Percentiles rank a stretch among this genome's conserved stretches.
Evolutionary conservation across 2,113 vertebrate genomes (phyloP).

Genomic region (Malurus melanocephalus): DNA sequence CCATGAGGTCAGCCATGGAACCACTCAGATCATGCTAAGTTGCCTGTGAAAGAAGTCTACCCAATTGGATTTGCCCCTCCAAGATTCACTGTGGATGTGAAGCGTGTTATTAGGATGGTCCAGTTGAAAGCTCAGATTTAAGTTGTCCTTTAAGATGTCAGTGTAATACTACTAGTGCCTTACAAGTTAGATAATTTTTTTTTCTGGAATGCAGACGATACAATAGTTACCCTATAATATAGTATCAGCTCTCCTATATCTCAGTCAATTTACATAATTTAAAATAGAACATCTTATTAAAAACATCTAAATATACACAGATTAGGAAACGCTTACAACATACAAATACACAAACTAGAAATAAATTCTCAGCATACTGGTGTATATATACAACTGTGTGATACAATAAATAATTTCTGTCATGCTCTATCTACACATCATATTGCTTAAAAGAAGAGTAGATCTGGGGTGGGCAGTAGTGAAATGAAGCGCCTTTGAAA

Average conservation of each 20-base stretch:
- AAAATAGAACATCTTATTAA: conserved; percentile 99
- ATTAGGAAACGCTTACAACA: conserved; percentile 99
- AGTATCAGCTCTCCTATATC: conserved; percentile 98
- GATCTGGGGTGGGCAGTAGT: conserved; percentile 74
- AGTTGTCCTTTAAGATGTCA: conserved; percentile 90
- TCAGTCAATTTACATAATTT: conserved; percentile 98
- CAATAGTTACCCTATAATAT: conserved; percentile 93
- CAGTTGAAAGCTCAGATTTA: conserved; percentile 85
- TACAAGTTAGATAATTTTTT: conserved; percentile 79
- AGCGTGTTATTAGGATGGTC: conserved; percentile 69
- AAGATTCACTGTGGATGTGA: conserved; percentile 43
- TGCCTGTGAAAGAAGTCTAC: conserved; percentile 72
- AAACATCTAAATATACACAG: conserved; percentile 99
- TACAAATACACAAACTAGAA: conserved; percentile 99
- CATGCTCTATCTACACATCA: conserved; percentile 99
- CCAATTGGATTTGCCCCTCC: conserved; percentile 58
- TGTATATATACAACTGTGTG: conserved; percentile 96
- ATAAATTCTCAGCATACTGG: conserved; percentile 95
- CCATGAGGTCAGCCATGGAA: conserved; percentile 62
- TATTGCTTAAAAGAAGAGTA: conserved; percentile 99
- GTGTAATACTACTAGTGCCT: conserved; percentile 86
- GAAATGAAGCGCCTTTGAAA: conserved; percentile 66
- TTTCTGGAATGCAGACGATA: conserved; percentile 95
- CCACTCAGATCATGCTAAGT: conserved; percentile 67
- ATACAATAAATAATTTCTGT: conserved; percentile 95